Conservation (phyloP, 2,888 invertebrate genomes). For the Lepidocyrtoides sp. region DNA sequence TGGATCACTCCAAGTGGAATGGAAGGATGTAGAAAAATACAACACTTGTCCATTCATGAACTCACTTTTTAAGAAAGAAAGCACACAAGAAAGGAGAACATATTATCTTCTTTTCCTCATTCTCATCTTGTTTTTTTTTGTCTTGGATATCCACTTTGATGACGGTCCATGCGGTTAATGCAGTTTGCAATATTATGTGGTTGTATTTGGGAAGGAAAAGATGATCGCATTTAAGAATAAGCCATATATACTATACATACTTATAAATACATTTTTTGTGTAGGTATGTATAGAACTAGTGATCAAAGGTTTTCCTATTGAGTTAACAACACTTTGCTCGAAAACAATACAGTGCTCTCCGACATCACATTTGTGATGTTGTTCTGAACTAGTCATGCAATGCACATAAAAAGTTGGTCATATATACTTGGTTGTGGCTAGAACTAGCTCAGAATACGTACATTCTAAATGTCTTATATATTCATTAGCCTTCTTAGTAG, state of each 20-base stretch:
- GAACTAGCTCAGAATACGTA: too few relatives aligned
- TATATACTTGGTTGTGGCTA: background rate
- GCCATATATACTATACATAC: background rate
- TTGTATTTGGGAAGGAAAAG: background rate
- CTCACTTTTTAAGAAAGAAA: background rate
- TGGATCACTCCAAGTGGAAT: conserved; percentile 26
- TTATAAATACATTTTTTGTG: background rate
- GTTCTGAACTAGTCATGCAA: background rate
- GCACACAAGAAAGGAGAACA: background rate
- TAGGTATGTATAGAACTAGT: background rate
- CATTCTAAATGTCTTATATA: too few relatives aligned
- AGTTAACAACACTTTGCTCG: background rate
- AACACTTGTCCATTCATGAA: conserved; percentile 62
- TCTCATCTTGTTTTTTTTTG: background rate
- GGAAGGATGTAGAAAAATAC: conserved; percentile 49
- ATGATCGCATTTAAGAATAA: background rate
- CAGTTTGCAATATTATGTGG: background rate
- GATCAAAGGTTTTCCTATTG: background rate
- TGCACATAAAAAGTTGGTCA: background rate
- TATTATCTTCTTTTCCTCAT: conserved; percentile 6
- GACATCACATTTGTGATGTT: background rate
- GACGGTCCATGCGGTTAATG: background rate
- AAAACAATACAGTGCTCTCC: background rate
- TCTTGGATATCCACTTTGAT: background rate
- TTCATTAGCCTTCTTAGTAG: too few relatives aligned